A percentile compares a stretch with the other conserved stretches of the same genome.
Conservation (phyloP, 2,113 vertebrate species). For the Chunga burmeisteri region DNA sequence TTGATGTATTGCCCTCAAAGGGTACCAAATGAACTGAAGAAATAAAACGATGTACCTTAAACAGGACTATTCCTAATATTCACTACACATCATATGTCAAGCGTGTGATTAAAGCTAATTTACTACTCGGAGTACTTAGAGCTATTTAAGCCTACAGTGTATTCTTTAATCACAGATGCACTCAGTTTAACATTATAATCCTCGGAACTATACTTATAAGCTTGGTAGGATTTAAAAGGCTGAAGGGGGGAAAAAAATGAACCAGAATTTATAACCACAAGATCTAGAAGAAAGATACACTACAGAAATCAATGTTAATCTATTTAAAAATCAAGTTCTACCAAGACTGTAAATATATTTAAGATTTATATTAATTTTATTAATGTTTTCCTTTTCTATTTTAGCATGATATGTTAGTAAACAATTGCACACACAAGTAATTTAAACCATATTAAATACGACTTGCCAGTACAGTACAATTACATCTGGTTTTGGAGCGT, state of each 20-base stretch:
- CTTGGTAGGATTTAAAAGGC: background rate
- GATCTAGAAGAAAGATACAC: background rate
- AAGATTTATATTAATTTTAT: background rate
- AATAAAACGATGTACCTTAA: background rate
- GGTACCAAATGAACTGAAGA: background rate
- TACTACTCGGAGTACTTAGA: background rate
- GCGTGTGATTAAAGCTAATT: background rate
- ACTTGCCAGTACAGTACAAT: background rate
- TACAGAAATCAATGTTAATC: background rate
- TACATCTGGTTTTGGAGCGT: background rate
- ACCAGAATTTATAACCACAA: background rate
- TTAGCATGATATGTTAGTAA: background rate
- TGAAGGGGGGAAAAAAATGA: background rate
- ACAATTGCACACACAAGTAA: background rate
- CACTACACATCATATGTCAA: background rate
- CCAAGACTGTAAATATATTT: background rate
- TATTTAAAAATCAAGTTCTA: background rate
- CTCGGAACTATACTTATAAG: background rate
- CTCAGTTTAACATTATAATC: background rate
- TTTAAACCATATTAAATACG: background rate
- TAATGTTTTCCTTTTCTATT: background rate
- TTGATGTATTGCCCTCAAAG: background rate
- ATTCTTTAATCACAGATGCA: background rate
- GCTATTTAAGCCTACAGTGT: background rate
- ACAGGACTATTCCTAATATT: background rate